Base-by-base conservation (phyloP, 2,113 vertebrate species). In the Esox niger region DNA sequence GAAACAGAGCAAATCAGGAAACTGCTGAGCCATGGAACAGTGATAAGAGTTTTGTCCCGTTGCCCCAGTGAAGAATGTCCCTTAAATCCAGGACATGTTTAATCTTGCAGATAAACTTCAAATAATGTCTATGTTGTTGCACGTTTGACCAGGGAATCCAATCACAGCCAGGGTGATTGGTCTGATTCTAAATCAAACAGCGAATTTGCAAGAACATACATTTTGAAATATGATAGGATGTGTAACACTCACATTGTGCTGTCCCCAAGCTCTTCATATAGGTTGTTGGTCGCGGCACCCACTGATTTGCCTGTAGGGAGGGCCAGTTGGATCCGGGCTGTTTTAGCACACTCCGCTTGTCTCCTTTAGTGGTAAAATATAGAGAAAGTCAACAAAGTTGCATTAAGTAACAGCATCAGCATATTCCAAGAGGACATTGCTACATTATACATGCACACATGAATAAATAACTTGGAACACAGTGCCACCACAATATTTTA, bases 271-370 rank as follows among this genome's bases (percentile, higher is more conserved):
- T 98, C 97, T 72, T 98, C 97, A 0, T 99, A 99, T 66, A 97
- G 95, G 86, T 98, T 97, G 64, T 90, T 89, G 64, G 93, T 84
- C 3, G 93, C 72, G 0, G 93, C 75, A 0, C 79, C 62, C 35
- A 84, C 59, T 3, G 86, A 65, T 84, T 97, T 98, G 63, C 93
- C 92, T 0, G 95, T 90, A 1, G 97, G 95, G 43, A 98, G 65
- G 25, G 97, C 94, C 79, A 93, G 92, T 89, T 99, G 97, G 80
- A 99, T 98, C 54, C 96, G 88, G 0, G 97, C 97, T 0, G 96
- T 98, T 92, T 99, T 99, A 75, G 95, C 94, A 70, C 97, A 98
- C 78, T 99, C 97, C 1, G 95, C 94, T 82, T 99, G 97, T 64
- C 95, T 92, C 86, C 97, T 99, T 43, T 43, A 43, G 38, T 43